Evolutionary conservation across 2,888 invertebrate genomes (phyloP), one percentile per base, ranked within the genome.

Genomic region (Mellilla xanthometata): DNA sequence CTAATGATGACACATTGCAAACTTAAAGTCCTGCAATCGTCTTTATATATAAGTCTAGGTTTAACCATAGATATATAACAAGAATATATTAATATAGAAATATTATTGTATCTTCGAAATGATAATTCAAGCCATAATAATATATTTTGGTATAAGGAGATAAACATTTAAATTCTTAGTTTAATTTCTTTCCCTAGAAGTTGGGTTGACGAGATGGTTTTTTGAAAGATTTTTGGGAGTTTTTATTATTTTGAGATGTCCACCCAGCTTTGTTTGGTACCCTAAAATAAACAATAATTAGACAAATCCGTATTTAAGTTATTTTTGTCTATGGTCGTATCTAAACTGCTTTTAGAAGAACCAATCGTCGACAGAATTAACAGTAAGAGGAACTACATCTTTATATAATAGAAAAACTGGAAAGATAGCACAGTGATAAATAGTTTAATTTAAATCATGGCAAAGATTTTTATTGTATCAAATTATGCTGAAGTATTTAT

Each of bases 61-160:
- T 73, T 76, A 75, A 62, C 69, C 65, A 71, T 79, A 85, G 81
- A 75, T 43, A 74, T 68, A 63, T 72, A 76, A 81, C 76, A 77
- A 79, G 72, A 73, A 75, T 72, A 75, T 79, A 81, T 76, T 71
- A 80, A 76, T 81, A 84, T 72, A 83, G 71, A 76, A 76, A 71
- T 74, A 77, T 79, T 77, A 66, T 65, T 81, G 79, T 83, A 86
- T 85, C 82, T 86, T 83, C 68, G 76, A 82, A 82, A 77, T 76
- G 72, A 80, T 78, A 83, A 85, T 76, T 79, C 71, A 79, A 84
- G 88, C 88, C 88, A 89, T 89, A 89, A 88, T 87, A 85, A 88
- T 86, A 86, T 88, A 88, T 88, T 89, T 89, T 89, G 88, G 88
- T 86, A 89, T 88, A 87, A 87, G 84, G 68, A 76, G 69, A 69